These are phyloP conservation scores for Peromyscus nudipes DNA, from an alignment of 2,797 vertebrate species.

Conservation along the genomic window DNA sequence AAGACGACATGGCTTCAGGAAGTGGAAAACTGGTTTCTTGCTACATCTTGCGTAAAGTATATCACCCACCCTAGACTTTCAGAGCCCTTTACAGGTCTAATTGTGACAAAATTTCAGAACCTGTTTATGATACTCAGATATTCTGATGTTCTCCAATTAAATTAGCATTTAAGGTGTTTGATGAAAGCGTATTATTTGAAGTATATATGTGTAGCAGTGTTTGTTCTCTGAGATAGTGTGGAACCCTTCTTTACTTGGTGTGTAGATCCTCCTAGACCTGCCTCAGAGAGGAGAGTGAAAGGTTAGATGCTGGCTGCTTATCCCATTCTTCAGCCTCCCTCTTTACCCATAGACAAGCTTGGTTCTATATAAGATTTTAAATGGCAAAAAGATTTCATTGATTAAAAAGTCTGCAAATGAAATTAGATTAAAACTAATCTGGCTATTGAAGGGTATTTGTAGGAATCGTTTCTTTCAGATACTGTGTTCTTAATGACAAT, in stretches of 20 bases:
- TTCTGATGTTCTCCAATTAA: conserved; percentile 44
- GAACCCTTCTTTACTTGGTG: not conserved
- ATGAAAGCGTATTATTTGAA: conserved; percentile 47
- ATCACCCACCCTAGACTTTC: not conserved
- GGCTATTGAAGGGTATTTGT: conserved; percentile 33
- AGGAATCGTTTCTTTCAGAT: conserved; percentile 57
- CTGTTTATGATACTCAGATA: conserved; percentile 47
- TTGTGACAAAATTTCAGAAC: conserved; percentile 60
- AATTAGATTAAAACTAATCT: conserved; percentile 45
- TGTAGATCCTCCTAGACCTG: not conserved
- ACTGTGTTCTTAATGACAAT: conserved; percentile 22
- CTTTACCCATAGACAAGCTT: not conserved
- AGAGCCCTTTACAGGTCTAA: not conserved
- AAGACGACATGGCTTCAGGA: conserved; percentile 1
- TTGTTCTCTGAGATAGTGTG: not conserved
- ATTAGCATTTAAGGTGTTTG: conserved; percentile 36
- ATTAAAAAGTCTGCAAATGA: conserved; percentile 54
- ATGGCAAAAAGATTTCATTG: conserved; percentile 38
- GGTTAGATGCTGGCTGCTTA: not conserved
- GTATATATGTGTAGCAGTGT: not conserved
- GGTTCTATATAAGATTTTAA: conserved; percentile 26
- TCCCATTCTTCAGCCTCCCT: not conserved
- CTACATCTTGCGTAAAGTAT: not conserved
- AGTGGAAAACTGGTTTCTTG: conserved; percentile 31
- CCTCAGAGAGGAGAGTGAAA: not conserved